These are phyloP conservation scores for Anolis apletophallus DNA, from an alignment of 2,797 vertebrate genomes.

Conservation along the genomic window DNA sequence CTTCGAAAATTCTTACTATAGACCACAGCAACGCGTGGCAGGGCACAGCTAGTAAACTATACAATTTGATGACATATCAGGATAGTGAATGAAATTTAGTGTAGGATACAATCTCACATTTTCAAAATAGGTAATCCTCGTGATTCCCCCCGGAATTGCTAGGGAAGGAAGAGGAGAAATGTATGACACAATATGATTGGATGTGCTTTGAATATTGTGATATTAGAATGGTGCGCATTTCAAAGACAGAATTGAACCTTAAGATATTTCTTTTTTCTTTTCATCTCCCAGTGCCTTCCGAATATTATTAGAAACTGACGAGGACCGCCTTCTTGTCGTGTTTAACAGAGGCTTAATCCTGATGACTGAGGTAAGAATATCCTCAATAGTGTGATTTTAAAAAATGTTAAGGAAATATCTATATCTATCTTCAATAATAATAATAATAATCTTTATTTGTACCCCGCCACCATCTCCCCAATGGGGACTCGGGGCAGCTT, in stretches of 20 bases:
- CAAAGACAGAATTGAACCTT: not conserved
- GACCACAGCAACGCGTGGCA: too few relatives aligned
- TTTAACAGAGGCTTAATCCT: conserved; percentile 97
- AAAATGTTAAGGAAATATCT: not conserved
- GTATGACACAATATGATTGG: not conserved
- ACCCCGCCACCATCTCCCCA: too few relatives aligned
- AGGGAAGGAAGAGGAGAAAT: not conserved
- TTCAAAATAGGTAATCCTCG: not conserved
- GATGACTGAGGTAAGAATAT: conserved; percentile 91
- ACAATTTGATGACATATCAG: too few relatives aligned
- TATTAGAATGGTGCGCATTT: not conserved
- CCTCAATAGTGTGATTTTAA: not conserved
- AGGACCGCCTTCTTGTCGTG: conserved; percentile 95
- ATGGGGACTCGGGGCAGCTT: too few relatives aligned
- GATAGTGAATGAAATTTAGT: not conserved
- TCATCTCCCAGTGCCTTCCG: conserved; percentile 92
- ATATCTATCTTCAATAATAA: too few relatives aligned
- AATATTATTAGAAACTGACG: conserved; percentile 96
- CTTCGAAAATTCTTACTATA: too few relatives aligned
- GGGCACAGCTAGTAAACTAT: too few relatives aligned
- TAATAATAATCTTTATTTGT: too few relatives aligned
- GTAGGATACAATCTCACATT: not conserved
- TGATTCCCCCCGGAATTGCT: not conserved
- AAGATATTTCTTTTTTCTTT: conserved; percentile 38
- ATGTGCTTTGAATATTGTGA: not conserved